These are phyloP conservation scores for Cheilosia urbana DNA, from an alignment of 2,888 invertebrate species.

Conservation along the genomic window DNA sequence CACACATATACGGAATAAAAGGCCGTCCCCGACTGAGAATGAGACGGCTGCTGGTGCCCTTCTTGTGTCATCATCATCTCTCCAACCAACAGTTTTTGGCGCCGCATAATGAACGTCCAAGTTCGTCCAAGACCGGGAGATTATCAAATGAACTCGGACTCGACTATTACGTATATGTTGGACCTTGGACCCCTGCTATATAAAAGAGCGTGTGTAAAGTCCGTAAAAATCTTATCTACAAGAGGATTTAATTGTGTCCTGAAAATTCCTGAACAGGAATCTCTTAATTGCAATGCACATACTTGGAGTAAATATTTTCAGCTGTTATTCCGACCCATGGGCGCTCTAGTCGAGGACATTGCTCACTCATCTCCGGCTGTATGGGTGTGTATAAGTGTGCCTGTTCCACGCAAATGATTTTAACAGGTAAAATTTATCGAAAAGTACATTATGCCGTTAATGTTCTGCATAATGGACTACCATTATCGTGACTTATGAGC, in stretches of 20 bases:
- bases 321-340: constrained; percentile 37
- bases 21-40: constrained; percentile 11
- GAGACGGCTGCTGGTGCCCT: constrained; percentile 44
- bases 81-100: constrained; percentile 61
- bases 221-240: constrained; percentile 71
- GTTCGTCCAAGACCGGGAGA: constrained; percentile 50
- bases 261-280: constrained; percentile 73
- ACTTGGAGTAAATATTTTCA: constrained; percentile 66
- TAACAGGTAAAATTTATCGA: constrained; percentile 75
- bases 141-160: constrained; percentile 65
- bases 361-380: constrained; percentile 31
- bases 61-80: constrained; percentile 58
- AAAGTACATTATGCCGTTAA: constrained; percentile 72
- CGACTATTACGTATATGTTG: constrained; percentile 45
- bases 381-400: constrained; percentile 7
- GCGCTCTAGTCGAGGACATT: constrained; percentile 40
- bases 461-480: constrained; percentile 72
- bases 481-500: constrained; percentile 72
- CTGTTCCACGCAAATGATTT: constrained; percentile 67
- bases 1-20: constrained; percentile 42
- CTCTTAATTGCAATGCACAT: constrained; percentile 71
- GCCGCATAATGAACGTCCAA: constrained; percentile 61
- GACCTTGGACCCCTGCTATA: constrained; percentile 44
- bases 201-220: constrained; percentile 32
- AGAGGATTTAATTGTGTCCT: constrained; percentile 74